These are phyloP conservation scores for Phacellophora camtschatica DNA, from an alignment of 30 jellyfish, hydroid and myxozoan genomes.

Conservation along the genomic window DNA sequence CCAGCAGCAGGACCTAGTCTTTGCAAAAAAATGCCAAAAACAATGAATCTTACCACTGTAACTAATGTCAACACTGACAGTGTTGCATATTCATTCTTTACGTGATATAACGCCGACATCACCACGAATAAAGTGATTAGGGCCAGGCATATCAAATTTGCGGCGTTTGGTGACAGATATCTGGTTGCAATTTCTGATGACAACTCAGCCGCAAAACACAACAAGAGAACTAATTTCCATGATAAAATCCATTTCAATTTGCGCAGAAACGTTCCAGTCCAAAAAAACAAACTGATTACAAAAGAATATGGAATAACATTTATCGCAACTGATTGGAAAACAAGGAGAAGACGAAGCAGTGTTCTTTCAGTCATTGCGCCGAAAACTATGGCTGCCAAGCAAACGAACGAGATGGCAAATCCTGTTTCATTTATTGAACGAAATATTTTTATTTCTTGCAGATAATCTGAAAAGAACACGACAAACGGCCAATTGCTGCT, in stretches of 20 bases:
- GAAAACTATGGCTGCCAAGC: constrained; percentile 65
- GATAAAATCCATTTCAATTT: constrained; percentile 2
- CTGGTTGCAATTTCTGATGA: not conserved
- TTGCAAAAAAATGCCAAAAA: constrained; percentile 23
- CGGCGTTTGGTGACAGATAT: constrained; percentile 1
- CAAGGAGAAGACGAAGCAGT: constrained; percentile 2
- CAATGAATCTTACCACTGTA: constrained; percentile 17
- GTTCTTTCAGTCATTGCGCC: constrained; percentile 39
- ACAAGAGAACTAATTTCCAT: constrained; percentile 18
- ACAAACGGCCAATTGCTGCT: constrained; percentile 45
- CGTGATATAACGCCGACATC: not conserved
- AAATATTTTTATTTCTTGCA: constrained; percentile 15
- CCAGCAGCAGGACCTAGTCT: not conserved
- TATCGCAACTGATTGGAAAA: constrained; percentile 16
- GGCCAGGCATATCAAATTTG: constrained; percentile 16
- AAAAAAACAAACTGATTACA: constrained; percentile 25
- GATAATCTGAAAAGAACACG: not conserved
- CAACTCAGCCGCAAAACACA: constrained; percentile 13
- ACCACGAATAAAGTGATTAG: not conserved
- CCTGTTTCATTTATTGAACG: constrained; percentile 53
- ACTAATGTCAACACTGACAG: not conserved
- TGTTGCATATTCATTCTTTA: not conserved
- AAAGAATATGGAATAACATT: constrained; percentile 31
- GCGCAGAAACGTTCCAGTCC: constrained; percentile 46
- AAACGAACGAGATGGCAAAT: constrained; percentile 34